Percentiles rank a stretch among this genome's conserved stretches.
phyloP scores from a whole-genome alignment of 2,113 vertebrate species.

The Phoxinus phoxinus region DNA sequence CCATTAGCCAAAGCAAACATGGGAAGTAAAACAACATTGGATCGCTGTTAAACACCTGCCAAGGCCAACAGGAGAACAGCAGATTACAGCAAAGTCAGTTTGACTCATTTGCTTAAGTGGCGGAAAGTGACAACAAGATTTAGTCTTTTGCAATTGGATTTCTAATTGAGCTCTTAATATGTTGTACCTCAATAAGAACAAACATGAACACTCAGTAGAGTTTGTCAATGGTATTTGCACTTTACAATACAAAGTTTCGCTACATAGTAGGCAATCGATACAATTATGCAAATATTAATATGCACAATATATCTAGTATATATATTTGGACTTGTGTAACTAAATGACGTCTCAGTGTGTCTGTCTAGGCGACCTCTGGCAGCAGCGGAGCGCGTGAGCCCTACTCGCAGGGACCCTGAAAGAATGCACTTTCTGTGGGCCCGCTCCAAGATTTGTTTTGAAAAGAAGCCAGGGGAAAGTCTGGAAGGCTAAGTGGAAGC shows the following conservation, averaged over 20 bases:
- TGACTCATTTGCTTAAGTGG: conserved; percentile 23
- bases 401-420: conserved; percentile 46
- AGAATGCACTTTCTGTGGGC: conserved; percentile 70
- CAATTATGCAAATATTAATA: not conserved
- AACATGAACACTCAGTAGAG: not conserved
- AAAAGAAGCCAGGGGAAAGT: conserved; percentile 75
- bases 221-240: not conserved
- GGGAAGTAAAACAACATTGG: conserved; percentile 26
- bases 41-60: conserved; percentile 49
- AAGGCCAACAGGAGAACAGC: not conserved
- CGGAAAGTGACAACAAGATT: not conserved
- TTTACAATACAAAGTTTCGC: not conserved
- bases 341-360: conserved; percentile 49
- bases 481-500: conserved; percentile 75
- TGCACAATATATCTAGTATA: not conserved
- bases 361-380: conserved; percentile 46
- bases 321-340: conserved; percentile 39
- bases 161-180: not conserved
- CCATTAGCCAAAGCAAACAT: conserved; percentile 39
- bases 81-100: conserved; percentile 24
- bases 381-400: conserved; percentile 22
- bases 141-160: not conserved
- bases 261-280: not conserved
- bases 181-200: not conserved
- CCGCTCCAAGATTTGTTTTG: conserved; percentile 77